Evolutionary conservation across 2,888 invertebrate genomes (phyloP).

Genomic region (Rotaria macrura): DNA sequence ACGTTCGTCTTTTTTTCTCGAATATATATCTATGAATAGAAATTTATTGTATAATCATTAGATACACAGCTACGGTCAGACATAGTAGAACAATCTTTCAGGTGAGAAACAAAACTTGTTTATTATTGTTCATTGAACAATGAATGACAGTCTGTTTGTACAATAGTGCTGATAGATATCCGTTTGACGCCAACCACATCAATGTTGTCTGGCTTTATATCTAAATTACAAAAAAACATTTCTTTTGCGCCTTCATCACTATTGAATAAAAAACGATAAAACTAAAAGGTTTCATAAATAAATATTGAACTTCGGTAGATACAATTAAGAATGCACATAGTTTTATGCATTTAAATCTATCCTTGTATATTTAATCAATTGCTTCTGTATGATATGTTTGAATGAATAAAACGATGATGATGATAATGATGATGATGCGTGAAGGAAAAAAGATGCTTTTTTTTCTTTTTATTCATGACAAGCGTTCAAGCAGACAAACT

Average conservation of each 20-base stretch:
- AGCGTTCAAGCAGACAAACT: not conserved
- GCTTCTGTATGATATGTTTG: not conserved
- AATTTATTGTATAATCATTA: not conserved
- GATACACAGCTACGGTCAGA: not conserved
- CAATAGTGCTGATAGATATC: not conserved
- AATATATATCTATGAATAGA: not conserved
- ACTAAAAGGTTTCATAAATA: not conserved
- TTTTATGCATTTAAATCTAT: not conserved
- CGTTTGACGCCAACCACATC: not conserved
- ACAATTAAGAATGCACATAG: not conserved
- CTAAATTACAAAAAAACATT: not conserved
- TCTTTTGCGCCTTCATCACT: not conserved
- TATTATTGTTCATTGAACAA: not conserved
- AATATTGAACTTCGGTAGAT: not conserved
- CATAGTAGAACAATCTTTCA: not conserved
- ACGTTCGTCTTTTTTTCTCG: not conserved
- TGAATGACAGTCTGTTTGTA: constrained; percentile 2
- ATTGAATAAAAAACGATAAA: not conserved
- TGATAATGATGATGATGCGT: not conserved
- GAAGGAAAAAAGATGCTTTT: not conserved
- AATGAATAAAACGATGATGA: no score
- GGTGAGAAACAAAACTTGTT: not conserved
- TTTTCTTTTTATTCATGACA: not conserved
- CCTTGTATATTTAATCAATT: not conserved
- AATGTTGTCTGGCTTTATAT: not conserved